Conservation (phyloP, 2,113 vertebrate genomes). For the Daboia siamensis region DNA sequence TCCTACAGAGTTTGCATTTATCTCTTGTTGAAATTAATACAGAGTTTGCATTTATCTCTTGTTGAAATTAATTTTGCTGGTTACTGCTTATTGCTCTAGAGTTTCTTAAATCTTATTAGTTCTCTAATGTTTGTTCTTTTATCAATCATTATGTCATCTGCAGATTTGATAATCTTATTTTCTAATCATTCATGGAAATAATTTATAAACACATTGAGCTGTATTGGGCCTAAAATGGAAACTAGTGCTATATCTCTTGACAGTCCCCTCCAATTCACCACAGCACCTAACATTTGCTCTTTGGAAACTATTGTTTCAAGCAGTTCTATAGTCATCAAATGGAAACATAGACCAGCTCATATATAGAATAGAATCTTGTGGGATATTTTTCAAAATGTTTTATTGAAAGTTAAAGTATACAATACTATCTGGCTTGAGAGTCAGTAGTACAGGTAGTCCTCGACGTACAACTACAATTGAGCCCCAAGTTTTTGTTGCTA, state of each 20-base stretch:
- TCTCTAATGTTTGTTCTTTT: not conserved
- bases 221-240: not conserved
- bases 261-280: not conserved
- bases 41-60: not conserved
- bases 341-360: not conserved
- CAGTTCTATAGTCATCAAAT: not conserved
- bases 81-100: not conserved
- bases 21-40: not conserved
- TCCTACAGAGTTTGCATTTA: not conserved
- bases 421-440: not conserved
- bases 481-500: not conserved
- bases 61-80: not conserved
- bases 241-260: not conserved
- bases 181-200: not conserved
- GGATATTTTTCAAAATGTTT: not conserved
- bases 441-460: not conserved
- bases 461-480: not conserved
- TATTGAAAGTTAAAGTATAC: not conserved
- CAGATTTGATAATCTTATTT: not conserved
- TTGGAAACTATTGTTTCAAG: not conserved
- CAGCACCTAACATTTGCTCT: not conserved
- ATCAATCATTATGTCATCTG: not conserved
- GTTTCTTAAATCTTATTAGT: not conserved
- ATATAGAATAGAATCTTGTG: not conserved
- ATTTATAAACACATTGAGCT: not conserved